Evolutionary conservation across 1,140 invertebrate species (phyloP), one percentile per base, ranked within the genome.

Genomic region (Drosophila persimilis): DNA sequence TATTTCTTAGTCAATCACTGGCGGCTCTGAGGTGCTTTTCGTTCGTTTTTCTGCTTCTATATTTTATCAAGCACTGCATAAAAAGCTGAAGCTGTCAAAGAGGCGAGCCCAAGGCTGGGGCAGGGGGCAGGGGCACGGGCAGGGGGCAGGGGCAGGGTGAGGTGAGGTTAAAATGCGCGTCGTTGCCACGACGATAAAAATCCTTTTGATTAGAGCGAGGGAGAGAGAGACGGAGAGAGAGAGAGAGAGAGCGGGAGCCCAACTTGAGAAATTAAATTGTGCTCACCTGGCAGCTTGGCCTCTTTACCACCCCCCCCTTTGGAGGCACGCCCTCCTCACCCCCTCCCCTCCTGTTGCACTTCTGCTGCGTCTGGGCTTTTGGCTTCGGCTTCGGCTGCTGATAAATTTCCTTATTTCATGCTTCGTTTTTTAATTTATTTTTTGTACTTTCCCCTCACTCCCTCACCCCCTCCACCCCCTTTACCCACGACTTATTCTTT

Each of bases 321-420:
- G 9, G 39, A 9, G 17, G 17, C 17, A 17, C 17, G 17, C 43
- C 0, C 24, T 24, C 24, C 24, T 4, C 24, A 4, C 13, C 47
- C 50, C 53, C 45, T n/a, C 15, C 15, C 15, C 41, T 46, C 39
- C 7, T 46, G 44, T n/a, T 84, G 80, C 80, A 84, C 67, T 85
- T 69, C 48, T 73, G 80, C 66, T 85, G 81, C 77, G 77, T 56
- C 57, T 73, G 69, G 69, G 63, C 47, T 71, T 73, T 75, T 75
- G 53, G 67, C 53, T 20, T 20, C 20, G 20, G 20, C 20, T 75
- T 67, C 53, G 15, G 64, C 53, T 77, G 51, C 81, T 85, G 81
- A 85, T 86, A 85, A 86, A 88, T 86, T 86, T 85, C 71, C 81
- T 81, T 88, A 86, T 86, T 86, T 86, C 83, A 86, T 88, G 81